These are phyloP conservation scores for Beroe ovata DNA, from an alignment of 37 sponge, comb jelly and placozoan species.

Conservation along the genomic window DNA sequence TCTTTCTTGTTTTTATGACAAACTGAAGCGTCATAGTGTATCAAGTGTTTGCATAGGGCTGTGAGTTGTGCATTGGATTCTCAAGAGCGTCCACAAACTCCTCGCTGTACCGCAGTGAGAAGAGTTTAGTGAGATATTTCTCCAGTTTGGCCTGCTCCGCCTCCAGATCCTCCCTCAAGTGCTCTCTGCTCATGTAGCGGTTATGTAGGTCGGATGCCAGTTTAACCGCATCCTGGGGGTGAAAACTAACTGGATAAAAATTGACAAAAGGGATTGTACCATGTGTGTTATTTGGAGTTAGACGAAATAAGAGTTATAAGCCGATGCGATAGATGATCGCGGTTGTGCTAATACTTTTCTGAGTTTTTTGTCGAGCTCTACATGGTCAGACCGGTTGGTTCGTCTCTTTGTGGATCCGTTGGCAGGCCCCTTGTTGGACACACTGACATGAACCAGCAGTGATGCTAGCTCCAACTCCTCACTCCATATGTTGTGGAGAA, in stretches of 20 bases:
- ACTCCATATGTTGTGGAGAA: slow-evolving; percentile 77
- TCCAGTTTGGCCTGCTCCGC: neutral
- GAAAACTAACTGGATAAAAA: no score
- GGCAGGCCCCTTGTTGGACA: neutral
- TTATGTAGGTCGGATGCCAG: slow-evolving; percentile 8
- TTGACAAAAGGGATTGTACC: neutral
- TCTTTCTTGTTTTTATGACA: no score
- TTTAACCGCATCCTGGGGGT: slow-evolving; percentile 22
- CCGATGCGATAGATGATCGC: no score
- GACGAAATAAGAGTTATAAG: no score
- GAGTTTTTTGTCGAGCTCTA: slow-evolving; percentile 11
- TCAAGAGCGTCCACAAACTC: slow-evolving; percentile 2
- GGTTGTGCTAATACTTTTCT: neutral
- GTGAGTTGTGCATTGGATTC: neutral
- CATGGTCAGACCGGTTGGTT: neutral
- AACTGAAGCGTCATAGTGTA: no score
- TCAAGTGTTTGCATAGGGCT: no score
- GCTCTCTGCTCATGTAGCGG: neutral
- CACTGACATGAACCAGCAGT: slow-evolving; percentile 76
- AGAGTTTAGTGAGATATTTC: slow-evolving; percentile 10
- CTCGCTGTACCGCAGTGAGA: slow-evolving; percentile 1
- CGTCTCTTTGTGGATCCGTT: neutral
- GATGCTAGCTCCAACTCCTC: slow-evolving; percentile 92
- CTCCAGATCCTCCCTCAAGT: neutral
- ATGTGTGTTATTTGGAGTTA: neutral